Conservation (phyloP, 2,113 vertebrate genomes). For the Elanoides forficatus region DNA sequence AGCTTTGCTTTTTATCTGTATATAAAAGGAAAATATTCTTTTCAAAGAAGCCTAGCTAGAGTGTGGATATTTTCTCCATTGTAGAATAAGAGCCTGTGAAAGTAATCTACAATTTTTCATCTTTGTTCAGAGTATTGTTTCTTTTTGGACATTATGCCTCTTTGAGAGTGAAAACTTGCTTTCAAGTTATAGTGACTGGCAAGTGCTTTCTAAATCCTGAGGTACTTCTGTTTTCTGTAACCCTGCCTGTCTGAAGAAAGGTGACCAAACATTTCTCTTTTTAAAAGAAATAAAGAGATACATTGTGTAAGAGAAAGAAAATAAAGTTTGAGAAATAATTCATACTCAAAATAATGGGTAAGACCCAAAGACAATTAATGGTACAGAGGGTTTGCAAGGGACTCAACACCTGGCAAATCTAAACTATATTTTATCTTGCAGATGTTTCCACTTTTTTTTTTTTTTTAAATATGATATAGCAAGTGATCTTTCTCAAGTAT, state of each 20-base stretch:
- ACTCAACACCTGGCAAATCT: background rate
- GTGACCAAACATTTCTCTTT: background rate
- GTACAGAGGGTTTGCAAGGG: background rate
- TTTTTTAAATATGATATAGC: background rate
- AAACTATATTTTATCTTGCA: background rate
- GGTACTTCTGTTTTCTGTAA: constrained; percentile 40
- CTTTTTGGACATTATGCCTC: constrained; percentile 28
- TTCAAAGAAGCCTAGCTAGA: constrained; percentile 61
- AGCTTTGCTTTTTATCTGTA: constrained; percentile 77
- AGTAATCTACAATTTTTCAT: constrained; percentile 60
- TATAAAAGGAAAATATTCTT: constrained; percentile 75
- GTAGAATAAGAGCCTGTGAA: constrained; percentile 57
- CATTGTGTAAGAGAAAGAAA: constrained; percentile 28
- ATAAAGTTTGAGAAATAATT: background rate
- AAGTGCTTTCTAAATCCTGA: constrained; percentile 56
- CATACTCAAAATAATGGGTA: background rate
- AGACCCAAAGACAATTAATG: background rate
- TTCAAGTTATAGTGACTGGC: constrained; percentile 69
- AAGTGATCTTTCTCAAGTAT: background rate
- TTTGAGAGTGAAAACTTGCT: constrained; percentile 58
- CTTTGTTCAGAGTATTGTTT: constrained; percentile 57
- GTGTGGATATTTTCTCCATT: constrained; percentile 48
- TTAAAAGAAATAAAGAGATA: background rate
- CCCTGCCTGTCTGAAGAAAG: background rate
- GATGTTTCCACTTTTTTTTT: background rate